Conservation (phyloP, 2,888 invertebrate species). For the Stenotaenia linearis region DNA sequence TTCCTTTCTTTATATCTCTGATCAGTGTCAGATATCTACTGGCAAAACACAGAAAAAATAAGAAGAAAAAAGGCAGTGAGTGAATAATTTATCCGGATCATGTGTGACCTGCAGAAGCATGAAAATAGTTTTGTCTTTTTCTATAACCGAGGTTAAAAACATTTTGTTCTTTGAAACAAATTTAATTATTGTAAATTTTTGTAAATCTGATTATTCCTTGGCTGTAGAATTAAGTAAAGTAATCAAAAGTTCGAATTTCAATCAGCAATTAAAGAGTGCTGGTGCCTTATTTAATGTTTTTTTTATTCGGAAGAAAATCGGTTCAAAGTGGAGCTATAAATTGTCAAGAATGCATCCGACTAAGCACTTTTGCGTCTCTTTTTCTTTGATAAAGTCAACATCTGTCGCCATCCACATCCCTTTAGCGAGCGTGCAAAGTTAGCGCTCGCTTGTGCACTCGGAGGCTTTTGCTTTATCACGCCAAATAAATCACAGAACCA, state of each 20-base stretch:
- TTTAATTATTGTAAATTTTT: too few relatives aligned
- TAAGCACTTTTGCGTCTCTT: not conserved
- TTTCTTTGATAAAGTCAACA: not conserved
- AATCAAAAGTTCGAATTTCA: not conserved
- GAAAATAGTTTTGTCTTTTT: too few relatives aligned
- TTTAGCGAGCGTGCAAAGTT: not conserved
- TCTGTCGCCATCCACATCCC: slow-evolving; percentile 1
- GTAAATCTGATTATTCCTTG: too few relatives aligned
- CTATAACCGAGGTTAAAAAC: not conserved
- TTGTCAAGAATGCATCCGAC: not conserved
- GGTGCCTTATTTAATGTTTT: not conserved
- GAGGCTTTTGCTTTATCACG: slow-evolving; percentile 1
- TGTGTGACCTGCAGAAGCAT: not conserved
- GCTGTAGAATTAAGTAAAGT: not conserved
- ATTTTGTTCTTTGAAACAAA: too few relatives aligned
- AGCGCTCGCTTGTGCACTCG: not conserved
- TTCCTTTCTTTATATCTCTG: not conserved
- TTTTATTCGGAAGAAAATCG: not conserved
- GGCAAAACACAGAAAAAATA: not conserved
- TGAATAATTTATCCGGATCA: not conserved
- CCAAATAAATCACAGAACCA: not conserved
- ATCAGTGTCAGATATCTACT: not conserved
- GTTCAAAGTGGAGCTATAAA: not conserved
- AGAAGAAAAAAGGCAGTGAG: not conserved
- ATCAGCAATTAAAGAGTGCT: not conserved